These are phyloP conservation scores for Heliconius ethilla DNA, from an alignment of 2,888 invertebrate species.

Conservation along the genomic window DNA sequence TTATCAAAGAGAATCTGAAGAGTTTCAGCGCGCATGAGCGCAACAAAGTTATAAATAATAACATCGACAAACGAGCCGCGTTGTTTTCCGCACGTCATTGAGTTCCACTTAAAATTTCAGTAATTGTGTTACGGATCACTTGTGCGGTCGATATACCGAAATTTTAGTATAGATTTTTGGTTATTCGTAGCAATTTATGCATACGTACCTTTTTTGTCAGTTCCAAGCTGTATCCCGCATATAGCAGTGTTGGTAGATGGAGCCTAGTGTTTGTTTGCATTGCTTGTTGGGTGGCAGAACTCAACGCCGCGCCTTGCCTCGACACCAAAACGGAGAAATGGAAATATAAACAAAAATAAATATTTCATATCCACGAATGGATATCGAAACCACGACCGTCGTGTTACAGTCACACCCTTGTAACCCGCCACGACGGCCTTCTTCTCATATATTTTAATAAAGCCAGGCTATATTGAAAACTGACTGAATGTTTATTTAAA, in stretches of 20 bases:
- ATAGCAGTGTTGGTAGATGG: neutral
- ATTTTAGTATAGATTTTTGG: neutral
- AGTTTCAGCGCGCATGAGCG: neutral
- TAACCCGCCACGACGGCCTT: too few relatives aligned
- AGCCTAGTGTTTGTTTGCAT: too few relatives aligned
- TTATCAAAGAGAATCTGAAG: neutral
- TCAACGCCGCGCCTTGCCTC: neutral
- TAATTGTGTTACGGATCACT: slow-evolving; percentile 35
- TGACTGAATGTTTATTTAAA: neutral
- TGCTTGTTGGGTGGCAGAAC: too few relatives aligned
- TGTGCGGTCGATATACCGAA: neutral
- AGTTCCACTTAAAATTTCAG: slow-evolving; percentile 40
- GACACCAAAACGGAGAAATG: too few relatives aligned
- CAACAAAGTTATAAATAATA: slow-evolving; percentile 30
- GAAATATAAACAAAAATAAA: too few relatives aligned
- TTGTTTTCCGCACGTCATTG: slow-evolving; percentile 43
- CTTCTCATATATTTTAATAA: too few relatives aligned
- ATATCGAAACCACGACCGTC: neutral
- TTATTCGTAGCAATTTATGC: neutral
- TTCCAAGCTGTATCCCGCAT: neutral
- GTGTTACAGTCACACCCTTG: too few relatives aligned
- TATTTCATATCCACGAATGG: neutral
- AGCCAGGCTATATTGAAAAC: too few relatives aligned
- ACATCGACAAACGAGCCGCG: slow-evolving; percentile 34
- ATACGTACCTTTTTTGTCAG: neutral